Conservation (phyloP, 2,797 vertebrate species). For the Eulemur albifrons region DNA sequence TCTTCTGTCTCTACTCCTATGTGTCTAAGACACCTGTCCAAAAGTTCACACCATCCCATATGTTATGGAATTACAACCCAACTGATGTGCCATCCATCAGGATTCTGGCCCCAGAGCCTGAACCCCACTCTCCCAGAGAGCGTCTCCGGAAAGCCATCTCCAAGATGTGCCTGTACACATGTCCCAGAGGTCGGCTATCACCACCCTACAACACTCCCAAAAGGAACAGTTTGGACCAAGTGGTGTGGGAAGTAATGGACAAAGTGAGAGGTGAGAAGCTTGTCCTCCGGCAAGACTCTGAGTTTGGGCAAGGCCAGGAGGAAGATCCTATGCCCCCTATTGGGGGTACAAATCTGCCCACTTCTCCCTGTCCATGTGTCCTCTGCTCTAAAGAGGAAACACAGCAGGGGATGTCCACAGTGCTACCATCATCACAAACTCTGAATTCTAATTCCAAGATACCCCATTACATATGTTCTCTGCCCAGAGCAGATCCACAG, state of each 20-base stretch:
- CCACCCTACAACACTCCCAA: constrained; percentile 51
- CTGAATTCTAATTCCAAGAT: not conserved
- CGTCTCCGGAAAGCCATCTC: constrained; percentile 91
- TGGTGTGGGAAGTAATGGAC: constrained; percentile 82
- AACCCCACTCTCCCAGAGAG: constrained; percentile 85
- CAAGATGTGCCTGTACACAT: constrained; percentile 92
- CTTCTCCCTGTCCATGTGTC: not conserved
- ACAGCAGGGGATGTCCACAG: not conserved
- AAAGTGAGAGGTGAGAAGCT: constrained; percentile 71
- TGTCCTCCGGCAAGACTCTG: constrained; percentile 26
- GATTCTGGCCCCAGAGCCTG: constrained; percentile 64
- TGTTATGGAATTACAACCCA: constrained; percentile 84
- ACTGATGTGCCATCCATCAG: constrained; percentile 80
- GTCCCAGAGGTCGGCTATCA: constrained; percentile 79
- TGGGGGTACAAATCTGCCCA: not conserved
- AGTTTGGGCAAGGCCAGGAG: not conserved
- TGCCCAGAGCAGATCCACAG: not conserved
- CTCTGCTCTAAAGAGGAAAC: not conserved
- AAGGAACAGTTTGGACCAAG: constrained; percentile 81
- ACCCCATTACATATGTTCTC: not conserved
- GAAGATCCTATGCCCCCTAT: not conserved
- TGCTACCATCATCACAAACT: not conserved
- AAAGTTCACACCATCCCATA: constrained; percentile 86
- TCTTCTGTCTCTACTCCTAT: constrained; percentile 94
- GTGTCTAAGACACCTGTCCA: constrained; percentile 92